These are phyloP conservation scores for Sprattus sprattus DNA, from an alignment of 2,113 vertebrate genomes.

Conservation along the genomic window DNA sequence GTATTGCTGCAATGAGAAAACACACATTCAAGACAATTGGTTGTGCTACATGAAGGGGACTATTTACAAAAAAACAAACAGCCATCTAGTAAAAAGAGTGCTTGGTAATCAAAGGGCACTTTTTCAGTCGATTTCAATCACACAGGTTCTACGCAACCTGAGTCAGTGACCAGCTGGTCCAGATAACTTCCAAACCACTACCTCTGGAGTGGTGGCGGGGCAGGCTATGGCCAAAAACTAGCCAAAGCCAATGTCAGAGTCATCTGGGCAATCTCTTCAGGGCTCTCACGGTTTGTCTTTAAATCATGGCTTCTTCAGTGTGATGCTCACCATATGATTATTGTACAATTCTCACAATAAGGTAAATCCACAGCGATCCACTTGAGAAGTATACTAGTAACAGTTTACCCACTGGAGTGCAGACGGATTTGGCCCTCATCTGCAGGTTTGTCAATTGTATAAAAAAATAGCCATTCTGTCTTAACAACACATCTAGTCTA, in stretches of 20 bases:
- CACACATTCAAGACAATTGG: background rate
- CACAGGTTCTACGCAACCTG: background rate
- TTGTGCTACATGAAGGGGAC: background rate
- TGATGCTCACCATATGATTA: background rate
- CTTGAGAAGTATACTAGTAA: background rate
- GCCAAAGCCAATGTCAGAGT: background rate
- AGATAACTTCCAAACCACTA: background rate
- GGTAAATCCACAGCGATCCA: background rate
- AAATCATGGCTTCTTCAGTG: background rate
- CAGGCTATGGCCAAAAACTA: background rate
- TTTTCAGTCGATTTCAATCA: background rate
- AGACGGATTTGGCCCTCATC: background rate
- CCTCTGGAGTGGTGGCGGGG: background rate
- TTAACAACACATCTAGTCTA: background rate
- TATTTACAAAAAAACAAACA: slow-evolving; percentile 5
- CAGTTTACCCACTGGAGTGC: background rate
- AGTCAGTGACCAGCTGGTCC: background rate
- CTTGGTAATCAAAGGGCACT: slow-evolving; percentile 9
- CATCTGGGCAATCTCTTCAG: background rate
- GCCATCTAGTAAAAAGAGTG: background rate
- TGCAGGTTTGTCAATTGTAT: background rate
- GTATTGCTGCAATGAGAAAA: background rate
- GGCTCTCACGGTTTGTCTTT: background rate
- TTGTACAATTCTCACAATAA: background rate
- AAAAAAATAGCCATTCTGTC: background rate